Evolutionary conservation across 2,113 vertebrate genomes (phyloP).

Genomic region (Anarrhichthys ocellatus): DNA sequence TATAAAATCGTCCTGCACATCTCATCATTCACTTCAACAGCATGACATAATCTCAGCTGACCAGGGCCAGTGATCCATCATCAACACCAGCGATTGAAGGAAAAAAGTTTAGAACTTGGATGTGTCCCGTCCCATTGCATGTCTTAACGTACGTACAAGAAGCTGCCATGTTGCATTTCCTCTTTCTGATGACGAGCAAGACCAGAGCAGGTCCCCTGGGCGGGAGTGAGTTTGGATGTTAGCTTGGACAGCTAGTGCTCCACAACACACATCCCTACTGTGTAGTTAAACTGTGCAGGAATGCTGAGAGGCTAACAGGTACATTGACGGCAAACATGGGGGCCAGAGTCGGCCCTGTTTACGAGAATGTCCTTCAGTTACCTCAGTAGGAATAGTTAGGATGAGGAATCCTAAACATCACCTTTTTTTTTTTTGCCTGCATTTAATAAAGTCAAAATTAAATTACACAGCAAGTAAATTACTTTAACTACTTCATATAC

Average conservation of each 20-base stretch:
- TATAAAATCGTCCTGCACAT: not conserved
- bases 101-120: conserved; percentile 11
- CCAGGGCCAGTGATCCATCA: conserved; percentile 20
- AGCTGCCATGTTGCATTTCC: conserved; percentile 74
- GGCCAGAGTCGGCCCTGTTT: conserved; percentile 24
- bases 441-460: not conserved
- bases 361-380: conserved; percentile 13
- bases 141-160: conserved; percentile 44
- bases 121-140: conserved; percentile 28
- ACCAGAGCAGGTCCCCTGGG: conserved; percentile 61
- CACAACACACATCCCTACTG: conserved; percentile 15
- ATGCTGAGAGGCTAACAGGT: conserved; percentile 53
- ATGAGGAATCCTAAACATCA: not conserved
- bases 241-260: conserved; percentile 30
- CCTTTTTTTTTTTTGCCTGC: not conserved
- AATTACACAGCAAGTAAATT: not conserved
- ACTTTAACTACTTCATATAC: not conserved
- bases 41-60: conserved; percentile 46
- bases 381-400: not conserved
- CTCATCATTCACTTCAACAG: not conserved
- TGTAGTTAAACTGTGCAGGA: conserved; percentile 32
- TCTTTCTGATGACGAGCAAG: conserved; percentile 57
- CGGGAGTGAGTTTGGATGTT: conserved; percentile 41
- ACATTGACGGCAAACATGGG: conserved; percentile 35
- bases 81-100: not conserved